Conservation (phyloP, 2,797 vertebrate genomes). For the Lophius americanus region DNA sequence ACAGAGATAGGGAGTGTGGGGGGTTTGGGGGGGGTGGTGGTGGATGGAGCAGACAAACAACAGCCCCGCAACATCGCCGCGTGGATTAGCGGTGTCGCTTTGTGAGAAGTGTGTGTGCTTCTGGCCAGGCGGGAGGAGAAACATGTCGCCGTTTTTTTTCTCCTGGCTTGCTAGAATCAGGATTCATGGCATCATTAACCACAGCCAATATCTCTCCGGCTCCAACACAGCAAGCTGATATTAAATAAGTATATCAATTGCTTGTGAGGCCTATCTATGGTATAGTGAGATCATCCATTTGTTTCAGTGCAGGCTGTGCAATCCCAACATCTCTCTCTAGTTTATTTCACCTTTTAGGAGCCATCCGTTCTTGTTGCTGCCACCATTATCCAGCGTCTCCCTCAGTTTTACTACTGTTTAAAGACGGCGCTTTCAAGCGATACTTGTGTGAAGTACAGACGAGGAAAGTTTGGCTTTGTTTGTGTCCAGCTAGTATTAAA, state of each 20-base stretch:
- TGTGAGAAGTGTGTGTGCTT: constrained; percentile 63
- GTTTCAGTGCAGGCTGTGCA: constrained; percentile 50
- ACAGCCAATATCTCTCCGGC: constrained; percentile 60
- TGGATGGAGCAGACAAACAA: constrained; percentile 75
- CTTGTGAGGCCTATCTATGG: constrained; percentile 54
- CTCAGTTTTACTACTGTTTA: constrained; percentile 40
- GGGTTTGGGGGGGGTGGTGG: not conserved
- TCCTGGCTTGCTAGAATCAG: constrained; percentile 41
- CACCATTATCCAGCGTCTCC: constrained; percentile 59
- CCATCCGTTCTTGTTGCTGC: constrained; percentile 38
- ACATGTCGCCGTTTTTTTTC: constrained; percentile 31
- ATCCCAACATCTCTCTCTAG: constrained; percentile 31
- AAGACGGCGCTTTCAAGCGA: constrained; percentile 48
- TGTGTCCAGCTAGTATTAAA: constrained; percentile 44
- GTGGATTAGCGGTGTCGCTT: constrained; percentile 67
- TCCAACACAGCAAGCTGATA: constrained; percentile 57
- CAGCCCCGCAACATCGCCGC: constrained; percentile 61
- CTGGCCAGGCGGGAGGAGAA: constrained; percentile 61
- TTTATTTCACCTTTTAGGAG: constrained; percentile 51
- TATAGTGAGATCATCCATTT: constrained; percentile 58
- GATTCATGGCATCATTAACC: constrained; percentile 76
- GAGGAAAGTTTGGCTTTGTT: constrained; percentile 44
- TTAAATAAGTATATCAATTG: constrained; percentile 73
- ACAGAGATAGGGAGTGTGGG: constrained; percentile 65
- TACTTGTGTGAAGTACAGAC: constrained; percentile 13